A percentile compares a stretch with the other conserved stretches of the same genome.
These are phyloP conservation scores for Phyllostomus discolor DNA, from an alignment of 2,113 vertebrate genomes.

Conservation along the genomic window DNA sequence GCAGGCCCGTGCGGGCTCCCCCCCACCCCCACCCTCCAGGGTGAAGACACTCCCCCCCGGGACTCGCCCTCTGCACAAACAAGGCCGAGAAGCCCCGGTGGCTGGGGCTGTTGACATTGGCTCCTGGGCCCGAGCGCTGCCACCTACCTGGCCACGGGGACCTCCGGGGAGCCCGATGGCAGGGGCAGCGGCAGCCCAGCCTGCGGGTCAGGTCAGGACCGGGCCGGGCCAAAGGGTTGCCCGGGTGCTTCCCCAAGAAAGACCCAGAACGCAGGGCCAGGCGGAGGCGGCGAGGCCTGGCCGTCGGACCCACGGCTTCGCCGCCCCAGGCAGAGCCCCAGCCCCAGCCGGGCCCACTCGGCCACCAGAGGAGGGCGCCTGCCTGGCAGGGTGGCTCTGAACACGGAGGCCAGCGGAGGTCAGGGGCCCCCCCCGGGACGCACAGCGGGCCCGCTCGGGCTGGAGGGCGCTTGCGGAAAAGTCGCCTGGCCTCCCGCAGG, in stretches of 20 bases:
- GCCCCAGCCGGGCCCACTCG: neutral
- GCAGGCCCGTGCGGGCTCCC: neutral
- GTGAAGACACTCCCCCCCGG: neutral
- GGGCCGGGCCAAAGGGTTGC: neutral
- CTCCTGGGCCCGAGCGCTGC: neutral
- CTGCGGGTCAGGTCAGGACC: neutral
- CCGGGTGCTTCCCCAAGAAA: neutral
- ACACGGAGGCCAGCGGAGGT: neutral
- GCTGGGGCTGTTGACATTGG: neutral
- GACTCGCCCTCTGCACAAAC: neutral
- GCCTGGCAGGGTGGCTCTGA: neutral
- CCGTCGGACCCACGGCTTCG: neutral
- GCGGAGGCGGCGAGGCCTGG: neutral
- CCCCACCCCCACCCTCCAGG: neutral
- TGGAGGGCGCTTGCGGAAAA: neutral
- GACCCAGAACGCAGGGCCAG: rapidly evolving
- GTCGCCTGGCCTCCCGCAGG: neutral
- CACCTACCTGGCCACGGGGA: neutral
- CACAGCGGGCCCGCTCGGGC: neutral
- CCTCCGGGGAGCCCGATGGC: neutral
- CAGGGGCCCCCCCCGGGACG: too few relatives aligned
- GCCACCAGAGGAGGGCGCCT: neutral
- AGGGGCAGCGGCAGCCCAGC: rapidly evolving
- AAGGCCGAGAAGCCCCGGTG: neutral
- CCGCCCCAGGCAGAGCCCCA: neutral